Evolutionary conservation across 2,797 vertebrate species (phyloP).

Genomic region (Sebastes vulpes): DNA sequence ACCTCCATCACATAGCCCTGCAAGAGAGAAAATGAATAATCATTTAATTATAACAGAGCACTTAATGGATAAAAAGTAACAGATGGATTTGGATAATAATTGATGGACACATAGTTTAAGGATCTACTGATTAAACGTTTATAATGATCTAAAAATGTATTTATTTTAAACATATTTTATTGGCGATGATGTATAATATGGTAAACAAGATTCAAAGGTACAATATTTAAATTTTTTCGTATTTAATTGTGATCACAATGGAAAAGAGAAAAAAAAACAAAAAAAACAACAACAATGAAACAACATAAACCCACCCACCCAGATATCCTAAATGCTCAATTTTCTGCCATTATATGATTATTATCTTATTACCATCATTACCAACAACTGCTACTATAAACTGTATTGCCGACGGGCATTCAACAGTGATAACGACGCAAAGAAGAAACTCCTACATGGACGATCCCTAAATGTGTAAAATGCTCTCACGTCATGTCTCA

Average conservation of each 20-base stretch:
- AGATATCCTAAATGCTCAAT: no score
- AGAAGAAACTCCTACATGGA: background rate
- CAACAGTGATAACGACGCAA: background rate
- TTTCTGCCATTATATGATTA: constrained; percentile 7
- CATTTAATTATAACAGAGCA: background rate
- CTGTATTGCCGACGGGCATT: background rate
- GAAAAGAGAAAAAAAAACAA: no score
- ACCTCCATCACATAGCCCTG: constrained; percentile 99
- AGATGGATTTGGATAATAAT: background rate
- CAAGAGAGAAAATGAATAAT: constrained; percentile 5
- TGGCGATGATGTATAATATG: no score
- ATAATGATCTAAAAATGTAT: background rate
- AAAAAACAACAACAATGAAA: no score
- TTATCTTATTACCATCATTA: background rate
- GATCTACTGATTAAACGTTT: background rate
- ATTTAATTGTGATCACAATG: no score
- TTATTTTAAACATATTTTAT: no score
- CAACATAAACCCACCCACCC: no score
- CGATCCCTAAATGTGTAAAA: background rate
- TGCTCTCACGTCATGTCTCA: background rate
- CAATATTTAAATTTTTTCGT: no score
- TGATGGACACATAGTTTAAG: background rate
- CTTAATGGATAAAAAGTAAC: background rate
- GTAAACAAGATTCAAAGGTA: no score
- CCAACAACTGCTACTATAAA: background rate